Evolutionary conservation across 2,113 vertebrate genomes (phyloP).

Genomic region (Spheniscus mendiculus): DNA sequence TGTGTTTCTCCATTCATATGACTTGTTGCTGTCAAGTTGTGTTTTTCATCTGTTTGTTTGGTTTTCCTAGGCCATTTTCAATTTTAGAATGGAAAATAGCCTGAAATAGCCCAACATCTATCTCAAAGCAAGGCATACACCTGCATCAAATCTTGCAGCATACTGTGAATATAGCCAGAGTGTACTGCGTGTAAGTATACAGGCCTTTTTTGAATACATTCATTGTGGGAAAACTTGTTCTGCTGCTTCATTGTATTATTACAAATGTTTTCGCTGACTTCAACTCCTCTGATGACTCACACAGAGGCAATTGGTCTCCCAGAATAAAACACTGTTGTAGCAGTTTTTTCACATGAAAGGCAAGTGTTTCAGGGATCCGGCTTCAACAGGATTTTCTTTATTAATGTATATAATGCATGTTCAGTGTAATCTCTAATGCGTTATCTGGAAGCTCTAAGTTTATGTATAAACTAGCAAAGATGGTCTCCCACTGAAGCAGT

Average conservation of each 20-base stretch:
- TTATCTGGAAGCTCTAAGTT: neutral
- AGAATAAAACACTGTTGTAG: conserved; percentile 53
- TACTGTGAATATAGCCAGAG: neutral
- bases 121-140: neutral
- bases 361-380: conserved; percentile 13
- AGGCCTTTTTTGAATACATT: neutral
- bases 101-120: neutral
- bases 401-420: neutral
- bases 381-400: neutral
- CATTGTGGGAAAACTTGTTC: conserved; percentile 51
- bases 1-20: neutral
- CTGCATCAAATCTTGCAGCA: neutral
- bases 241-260: conserved; percentile 54
- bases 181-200: neutral
- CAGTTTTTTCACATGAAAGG: neutral
- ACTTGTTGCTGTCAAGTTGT: neutral
- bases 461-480: neutral
- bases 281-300: conserved; percentile 51
- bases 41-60: neutral
- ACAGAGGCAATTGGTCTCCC: neutral
- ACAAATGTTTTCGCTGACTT: conserved; percentile 56
- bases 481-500: neutral
- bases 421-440: neutral
- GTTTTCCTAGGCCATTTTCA: neutral
- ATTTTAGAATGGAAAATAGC: neutral